Conservation (phyloP, 2,113 vertebrate species). For the Emberiza fucata region DNA sequence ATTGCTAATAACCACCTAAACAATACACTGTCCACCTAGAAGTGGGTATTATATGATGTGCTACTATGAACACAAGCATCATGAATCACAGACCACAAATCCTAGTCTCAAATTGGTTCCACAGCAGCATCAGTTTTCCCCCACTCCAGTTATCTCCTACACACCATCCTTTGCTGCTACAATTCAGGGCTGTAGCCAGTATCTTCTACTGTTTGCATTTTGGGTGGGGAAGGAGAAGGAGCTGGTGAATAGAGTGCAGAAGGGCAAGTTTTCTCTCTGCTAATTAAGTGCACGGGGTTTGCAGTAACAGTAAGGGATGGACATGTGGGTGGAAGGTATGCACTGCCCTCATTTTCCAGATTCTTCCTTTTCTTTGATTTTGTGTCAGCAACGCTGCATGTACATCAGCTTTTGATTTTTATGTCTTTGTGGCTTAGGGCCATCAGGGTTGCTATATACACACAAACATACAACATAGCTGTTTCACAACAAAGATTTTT, state of each 20-base stretch:
- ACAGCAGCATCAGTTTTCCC: background rate
- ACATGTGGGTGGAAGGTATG: background rate
- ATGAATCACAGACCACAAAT: background rate
- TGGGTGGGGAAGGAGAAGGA: background rate
- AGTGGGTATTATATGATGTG: background rate
- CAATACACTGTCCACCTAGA: background rate
- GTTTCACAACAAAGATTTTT: slow-evolving; percentile 30
- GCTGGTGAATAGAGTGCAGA: background rate
- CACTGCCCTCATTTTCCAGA: background rate
- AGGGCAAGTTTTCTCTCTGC: background rate
- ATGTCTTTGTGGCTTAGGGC: slow-evolving; percentile 6
- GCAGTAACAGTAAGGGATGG: background rate
- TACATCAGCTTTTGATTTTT: slow-evolving; percentile 52
- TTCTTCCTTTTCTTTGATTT: background rate
- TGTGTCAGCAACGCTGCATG: background rate
- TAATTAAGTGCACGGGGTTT: background rate
- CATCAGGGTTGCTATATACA: slow-evolving; percentile 52
- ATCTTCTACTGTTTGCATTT: background rate
- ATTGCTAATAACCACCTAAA: background rate
- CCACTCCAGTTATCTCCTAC: background rate
- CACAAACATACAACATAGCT: slow-evolving; percentile 18
- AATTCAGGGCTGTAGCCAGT: background rate
- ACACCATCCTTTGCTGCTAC: background rate
- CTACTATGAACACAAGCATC: background rate
- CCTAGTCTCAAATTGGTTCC: background rate